These are phyloP conservation scores for Tipula lateralis DNA, from an alignment of 2,888 invertebrate species.

Conservation along the genomic window DNA sequence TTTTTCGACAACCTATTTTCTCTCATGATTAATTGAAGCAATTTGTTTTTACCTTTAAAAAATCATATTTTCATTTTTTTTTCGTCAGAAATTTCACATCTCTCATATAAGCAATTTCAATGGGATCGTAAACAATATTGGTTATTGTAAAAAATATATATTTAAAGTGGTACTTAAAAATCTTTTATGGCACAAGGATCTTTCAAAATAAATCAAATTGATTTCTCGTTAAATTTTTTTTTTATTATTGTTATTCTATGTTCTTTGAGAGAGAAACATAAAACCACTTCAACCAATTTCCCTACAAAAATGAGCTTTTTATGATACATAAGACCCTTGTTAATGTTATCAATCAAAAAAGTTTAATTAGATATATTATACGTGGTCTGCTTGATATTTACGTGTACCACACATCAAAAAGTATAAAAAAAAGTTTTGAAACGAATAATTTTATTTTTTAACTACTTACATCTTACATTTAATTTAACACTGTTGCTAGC, in stretches of 20 bases:
- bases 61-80: neutral
- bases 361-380: constrained; percentile 32
- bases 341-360: neutral
- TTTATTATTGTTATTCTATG: neutral
- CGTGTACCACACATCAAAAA: constrained; percentile 25
- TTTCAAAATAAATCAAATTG: constrained; percentile 14
- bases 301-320: neutral
- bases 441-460: constrained; percentile 28
- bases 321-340: neutral
- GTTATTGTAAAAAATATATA: neutral
- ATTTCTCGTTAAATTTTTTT: neutral
- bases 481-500: constrained; percentile 66
- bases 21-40: constrained; percentile 9
- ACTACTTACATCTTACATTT: constrained; percentile 64
- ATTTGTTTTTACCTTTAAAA: constrained; percentile 14
- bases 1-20: constrained; percentile 6
- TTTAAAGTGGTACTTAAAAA: constrained; percentile 19
- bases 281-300: neutral
- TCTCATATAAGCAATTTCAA: constrained; percentile 1
- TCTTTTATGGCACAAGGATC: neutral
- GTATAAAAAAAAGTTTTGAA: neutral
- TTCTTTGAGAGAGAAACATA: neutral
- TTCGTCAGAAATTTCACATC: constrained; percentile 1
- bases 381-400: constrained; percentile 3
- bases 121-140: constrained; percentile 11